Conservation (phyloP, 2,797 vertebrate species). For the Gadopsis marmoratus region DNA sequence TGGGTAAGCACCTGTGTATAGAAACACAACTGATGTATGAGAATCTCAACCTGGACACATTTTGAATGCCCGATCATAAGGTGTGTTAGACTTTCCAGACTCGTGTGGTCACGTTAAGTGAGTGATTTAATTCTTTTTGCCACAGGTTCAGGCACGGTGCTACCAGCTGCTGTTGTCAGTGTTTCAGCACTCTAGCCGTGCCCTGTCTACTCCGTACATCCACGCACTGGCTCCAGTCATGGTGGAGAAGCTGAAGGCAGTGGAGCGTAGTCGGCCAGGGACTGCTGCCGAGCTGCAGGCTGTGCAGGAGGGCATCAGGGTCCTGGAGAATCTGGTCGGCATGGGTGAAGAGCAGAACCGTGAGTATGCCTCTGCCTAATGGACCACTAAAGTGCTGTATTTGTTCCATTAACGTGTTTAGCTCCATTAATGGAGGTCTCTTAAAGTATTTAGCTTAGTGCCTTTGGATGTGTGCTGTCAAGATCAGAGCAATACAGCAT, state of each 20-base stretch:
- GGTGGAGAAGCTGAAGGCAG: constrained; percentile 96
- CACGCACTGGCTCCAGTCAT: constrained; percentile 93
- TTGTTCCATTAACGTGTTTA: constrained; percentile 47
- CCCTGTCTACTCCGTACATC: constrained; percentile 96
- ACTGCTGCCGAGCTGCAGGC: constrained; percentile 91
- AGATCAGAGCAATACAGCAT: constrained; percentile 36
- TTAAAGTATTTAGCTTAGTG: constrained; percentile 43
- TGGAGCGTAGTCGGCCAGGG: constrained; percentile 89
- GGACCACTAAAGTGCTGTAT: constrained; percentile 30
- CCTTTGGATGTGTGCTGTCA: constrained; percentile 33
- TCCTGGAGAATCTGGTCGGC: constrained; percentile 94
- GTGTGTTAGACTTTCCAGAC: background rate
- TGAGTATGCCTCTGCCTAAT: constrained; percentile 83
- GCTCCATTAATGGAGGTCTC: constrained; percentile 41
- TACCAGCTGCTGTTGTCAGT: constrained; percentile 97
- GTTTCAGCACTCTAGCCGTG: constrained; percentile 94
- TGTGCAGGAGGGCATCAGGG: constrained; percentile 95
- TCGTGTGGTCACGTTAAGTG: background rate
- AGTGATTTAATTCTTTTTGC: constrained; percentile 14
- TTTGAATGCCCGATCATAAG: background rate
- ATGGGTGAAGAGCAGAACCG: constrained; percentile 97
- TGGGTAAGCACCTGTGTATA: constrained; percentile 83
- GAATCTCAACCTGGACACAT: background rate
- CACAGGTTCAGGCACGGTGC: constrained; percentile 95
- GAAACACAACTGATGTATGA: constrained; percentile 2